Conservation (phyloP, 53 echinoderm and acorn worm species). For the Echinometra lucunter region DNA sequence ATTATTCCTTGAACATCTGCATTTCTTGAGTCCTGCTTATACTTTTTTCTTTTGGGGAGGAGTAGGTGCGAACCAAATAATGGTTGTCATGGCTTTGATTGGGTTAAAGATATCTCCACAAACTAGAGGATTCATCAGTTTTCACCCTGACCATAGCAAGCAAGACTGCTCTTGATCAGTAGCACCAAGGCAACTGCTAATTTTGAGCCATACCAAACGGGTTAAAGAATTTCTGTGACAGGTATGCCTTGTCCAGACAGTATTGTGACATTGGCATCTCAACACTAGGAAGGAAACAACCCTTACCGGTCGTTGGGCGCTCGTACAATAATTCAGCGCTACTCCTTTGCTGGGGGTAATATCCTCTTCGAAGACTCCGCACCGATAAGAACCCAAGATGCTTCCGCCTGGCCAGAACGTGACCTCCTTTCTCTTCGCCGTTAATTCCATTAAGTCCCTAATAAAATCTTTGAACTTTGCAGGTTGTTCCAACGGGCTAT, state of each 20-base stretch:
- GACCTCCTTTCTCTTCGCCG: slow-evolving; percentile 49
- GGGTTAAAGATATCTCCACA: too few species aligned
- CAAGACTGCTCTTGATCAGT: too few species aligned
- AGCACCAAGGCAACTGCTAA: too few species aligned
- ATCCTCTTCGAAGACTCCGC: slow-evolving; percentile 27
- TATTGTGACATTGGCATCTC: slow-evolving; percentile 60
- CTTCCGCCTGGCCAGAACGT: background rate
- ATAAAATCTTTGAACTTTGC: slow-evolving; percentile 56
- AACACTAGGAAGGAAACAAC: slow-evolving; percentile 55
- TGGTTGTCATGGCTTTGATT: too few species aligned
- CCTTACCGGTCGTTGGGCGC: slow-evolving; percentile 37
- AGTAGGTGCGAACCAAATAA: too few species aligned
- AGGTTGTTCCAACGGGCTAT: slow-evolving; percentile 56
- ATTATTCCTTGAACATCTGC: too few species aligned
- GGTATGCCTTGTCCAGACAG: slow-evolving; percentile 46
- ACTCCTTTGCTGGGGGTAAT: slow-evolving; percentile 66
- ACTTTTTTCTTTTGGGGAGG: too few species aligned
- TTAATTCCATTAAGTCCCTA: slow-evolving; percentile 60
- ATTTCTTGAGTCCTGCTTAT: too few species aligned
- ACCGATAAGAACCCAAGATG: slow-evolving; percentile 46
- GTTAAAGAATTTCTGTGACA: background rate
- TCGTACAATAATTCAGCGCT: slow-evolving; percentile 54
- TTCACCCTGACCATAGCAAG: too few species aligned
- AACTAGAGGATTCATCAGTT: too few species aligned
- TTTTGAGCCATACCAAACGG: background rate